Percentiles rank a stretch among this genome's conserved stretches.
phyloP scores from a whole-genome alignment of 2,113 vertebrate genomes.

The Cervus canadensis region DNA sequence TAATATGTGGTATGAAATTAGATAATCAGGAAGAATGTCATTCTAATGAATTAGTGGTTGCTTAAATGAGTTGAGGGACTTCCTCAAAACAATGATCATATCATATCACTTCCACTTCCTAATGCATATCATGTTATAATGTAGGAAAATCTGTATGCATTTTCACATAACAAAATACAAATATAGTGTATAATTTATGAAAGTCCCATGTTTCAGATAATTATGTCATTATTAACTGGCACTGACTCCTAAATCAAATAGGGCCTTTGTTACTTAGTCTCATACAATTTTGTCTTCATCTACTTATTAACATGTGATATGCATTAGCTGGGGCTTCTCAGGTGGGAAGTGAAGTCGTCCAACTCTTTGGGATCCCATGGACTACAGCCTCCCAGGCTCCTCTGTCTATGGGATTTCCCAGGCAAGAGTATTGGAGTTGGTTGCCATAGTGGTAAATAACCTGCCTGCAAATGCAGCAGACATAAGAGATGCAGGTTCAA shows the following conservation, averaged over 20 bases:
- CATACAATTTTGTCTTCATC: background rate
- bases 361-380: too few species aligned
- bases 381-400: too few species aligned
- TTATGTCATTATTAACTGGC: background rate
- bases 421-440: too few species aligned
- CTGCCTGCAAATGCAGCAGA: background rate
- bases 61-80: background rate
- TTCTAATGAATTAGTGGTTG: background rate
- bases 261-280: background rate
- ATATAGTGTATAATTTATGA: background rate
- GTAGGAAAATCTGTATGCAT: background rate
- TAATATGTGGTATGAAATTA: background rate
- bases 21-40: background rate
- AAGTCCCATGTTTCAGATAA: background rate
- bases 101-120: background rate
- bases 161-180: background rate
- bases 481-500: background rate
- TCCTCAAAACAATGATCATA: background rate
- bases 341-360: background rate
- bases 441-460: background rate
- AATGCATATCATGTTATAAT: background rate
- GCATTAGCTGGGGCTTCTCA: background rate
- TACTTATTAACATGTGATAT: background rate
- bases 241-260: background rate
- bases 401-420: too few species aligned